These are phyloP conservation scores for Valencia hispanica DNA, from an alignment of 2,797 vertebrate species.

Conservation along the genomic window DNA sequence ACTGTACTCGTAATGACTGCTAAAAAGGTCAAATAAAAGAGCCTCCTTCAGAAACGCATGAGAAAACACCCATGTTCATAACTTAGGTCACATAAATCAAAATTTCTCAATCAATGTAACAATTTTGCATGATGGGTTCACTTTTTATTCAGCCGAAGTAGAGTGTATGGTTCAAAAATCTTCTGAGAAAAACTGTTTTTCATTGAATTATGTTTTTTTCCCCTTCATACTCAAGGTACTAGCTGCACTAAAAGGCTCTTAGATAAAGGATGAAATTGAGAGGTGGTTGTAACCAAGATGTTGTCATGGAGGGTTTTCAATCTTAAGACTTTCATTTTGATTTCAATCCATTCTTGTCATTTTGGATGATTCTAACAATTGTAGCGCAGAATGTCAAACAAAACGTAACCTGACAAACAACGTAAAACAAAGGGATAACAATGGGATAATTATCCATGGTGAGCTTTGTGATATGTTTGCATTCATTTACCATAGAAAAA, in stretches of 20 bases:
- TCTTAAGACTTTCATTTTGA: constrained; percentile 21
- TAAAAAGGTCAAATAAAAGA: background rate
- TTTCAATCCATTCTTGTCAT: too few species aligned
- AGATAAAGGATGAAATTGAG: constrained; percentile 22
- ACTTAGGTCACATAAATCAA: background rate
- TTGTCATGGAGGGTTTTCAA: constrained; percentile 17
- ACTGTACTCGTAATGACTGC: constrained; percentile 18
- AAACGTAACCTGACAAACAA: background rate
- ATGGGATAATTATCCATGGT: background rate
- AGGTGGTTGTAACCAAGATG: constrained; percentile 12
- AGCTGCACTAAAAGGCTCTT: constrained; percentile 27
- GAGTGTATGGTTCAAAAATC: background rate
- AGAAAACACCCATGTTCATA: background rate
- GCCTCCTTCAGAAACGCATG: background rate
- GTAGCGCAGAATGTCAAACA: background rate
- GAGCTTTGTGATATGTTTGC: background rate
- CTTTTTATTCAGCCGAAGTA: constrained; percentile 14
- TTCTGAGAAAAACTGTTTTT: constrained; percentile 14
- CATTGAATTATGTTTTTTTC: constrained; percentile 25
- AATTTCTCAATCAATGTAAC: too few species aligned
- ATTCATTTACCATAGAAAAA: background rate
- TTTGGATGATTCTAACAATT: background rate
- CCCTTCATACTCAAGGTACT: constrained; percentile 5
- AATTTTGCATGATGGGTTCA: constrained; percentile 19
- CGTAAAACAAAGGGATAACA: background rate